Base-by-base conservation (phyloP, 2,888 invertebrate genomes). In the Drosophila heteroneura region DNA sequence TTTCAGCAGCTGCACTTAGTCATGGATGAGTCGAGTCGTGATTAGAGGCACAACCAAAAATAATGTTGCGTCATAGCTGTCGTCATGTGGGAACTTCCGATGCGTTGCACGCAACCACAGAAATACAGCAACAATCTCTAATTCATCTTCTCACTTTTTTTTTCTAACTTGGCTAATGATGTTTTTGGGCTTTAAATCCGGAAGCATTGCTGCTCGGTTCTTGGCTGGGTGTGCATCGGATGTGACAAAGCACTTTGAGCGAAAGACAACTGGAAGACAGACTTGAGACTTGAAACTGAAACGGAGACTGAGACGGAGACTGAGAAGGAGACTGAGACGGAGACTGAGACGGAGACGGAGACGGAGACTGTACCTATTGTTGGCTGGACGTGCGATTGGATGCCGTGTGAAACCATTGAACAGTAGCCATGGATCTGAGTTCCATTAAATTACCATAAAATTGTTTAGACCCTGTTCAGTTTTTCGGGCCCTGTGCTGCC, bases 51-150 rank as follows among this genome's bases (percentile, higher is more conserved):
- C 71, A 70, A 51, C 82, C 81, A 73, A 83, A 79, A 84, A 78
- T 77, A 64, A 56, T 89, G 86, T 89, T 89, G 87, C 89, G 87
- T 86, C 89, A 89, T 87, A 86, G 80, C 78, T 76, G 77, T 60
- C 59, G 73, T 73, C 76, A 74, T 69, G 85, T 86, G 86, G 87
- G 89, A 86, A 86, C 87, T 85, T 89, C 86, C 89, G 85, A 82
- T 74, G 79, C 71, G 71, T 56, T 56, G 58, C 66, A 59, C 65
- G 60, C 65, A 58, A 61, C 16, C 30, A 14, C 37, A 56, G 37
- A 22, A 19, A 30, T 19, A 30, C 47, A 39, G 41, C 67, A 59
- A 37, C 66, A 64, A 28, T 61, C 70, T 85, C 83, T 79, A 86
- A 83, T 77, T 22, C 7, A 64, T 70, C 61, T 74, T 52, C 33